A percentile compares a stretch with the other conserved stretches of the same genome.
phyloP scores from a whole-genome alignment of 1,140 invertebrate species.

The Diorhabda sublineata region DNA sequence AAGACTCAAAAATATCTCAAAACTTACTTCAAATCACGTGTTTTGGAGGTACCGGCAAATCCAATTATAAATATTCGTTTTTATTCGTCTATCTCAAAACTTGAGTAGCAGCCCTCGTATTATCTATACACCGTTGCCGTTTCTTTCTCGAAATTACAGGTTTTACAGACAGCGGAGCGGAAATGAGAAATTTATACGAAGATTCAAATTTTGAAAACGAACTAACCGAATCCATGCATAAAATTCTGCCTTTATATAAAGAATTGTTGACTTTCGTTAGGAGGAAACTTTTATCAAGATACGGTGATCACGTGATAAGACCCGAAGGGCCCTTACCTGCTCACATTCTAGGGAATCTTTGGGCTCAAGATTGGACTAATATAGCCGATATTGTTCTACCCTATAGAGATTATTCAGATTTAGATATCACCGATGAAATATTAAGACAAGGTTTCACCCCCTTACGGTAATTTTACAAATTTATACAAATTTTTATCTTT shows the following conservation, averaged over 20 bases:
- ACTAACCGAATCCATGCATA: slow-evolving; percentile 65
- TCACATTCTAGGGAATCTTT: slow-evolving; percentile 78
- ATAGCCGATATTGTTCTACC: slow-evolving; percentile 75
- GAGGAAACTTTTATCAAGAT: slow-evolving; percentile 62
- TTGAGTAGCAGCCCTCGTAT: too few relatives aligned
- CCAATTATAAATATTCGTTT: too few relatives aligned
- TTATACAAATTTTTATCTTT: not conserved
- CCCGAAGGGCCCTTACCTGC: slow-evolving; percentile 72
- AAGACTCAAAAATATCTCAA: too few relatives aligned
- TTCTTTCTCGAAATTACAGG: slow-evolving; percentile 49
- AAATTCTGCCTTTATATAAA: slow-evolving; percentile 75
- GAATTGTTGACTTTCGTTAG: slow-evolving; percentile 84
- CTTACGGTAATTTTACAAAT: slow-evolving; percentile 51
- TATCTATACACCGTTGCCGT: too few relatives aligned
- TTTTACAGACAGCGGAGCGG: slow-evolving; percentile 72
- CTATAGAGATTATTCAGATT: slow-evolving; percentile 63
- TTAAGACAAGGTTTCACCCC: slow-evolving; percentile 68
- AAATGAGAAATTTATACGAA: slow-evolving; percentile 68
- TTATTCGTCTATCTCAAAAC: too few relatives aligned
- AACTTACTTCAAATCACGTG: too few relatives aligned
- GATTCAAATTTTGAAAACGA: slow-evolving; percentile 65
- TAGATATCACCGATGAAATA: slow-evolving; percentile 75
- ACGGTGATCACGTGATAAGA: slow-evolving; percentile 60
- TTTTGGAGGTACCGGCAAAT: too few relatives aligned
- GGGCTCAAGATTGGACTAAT: slow-evolving; percentile 79